These are phyloP conservation scores for Tretioscincus oriximinensis DNA, from an alignment of 2,113 vertebrate species.

Conservation along the genomic window DNA sequence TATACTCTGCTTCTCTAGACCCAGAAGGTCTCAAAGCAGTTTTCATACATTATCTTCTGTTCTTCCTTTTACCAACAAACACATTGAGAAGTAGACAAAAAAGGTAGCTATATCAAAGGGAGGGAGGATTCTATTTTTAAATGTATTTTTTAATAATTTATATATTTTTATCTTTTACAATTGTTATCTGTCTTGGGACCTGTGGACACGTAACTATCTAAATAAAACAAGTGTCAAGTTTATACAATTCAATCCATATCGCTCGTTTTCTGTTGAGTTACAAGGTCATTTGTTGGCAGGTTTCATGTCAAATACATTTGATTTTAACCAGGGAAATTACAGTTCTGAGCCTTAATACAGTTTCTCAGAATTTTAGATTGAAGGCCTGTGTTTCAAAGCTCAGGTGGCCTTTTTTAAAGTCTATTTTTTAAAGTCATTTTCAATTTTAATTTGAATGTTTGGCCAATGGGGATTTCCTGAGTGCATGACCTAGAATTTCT, in stretches of 20 bases:
- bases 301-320: neutral
- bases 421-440: neutral
- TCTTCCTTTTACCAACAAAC: no score
- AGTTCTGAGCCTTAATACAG: neutral
- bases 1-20: no score
- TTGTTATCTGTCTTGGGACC: no score
- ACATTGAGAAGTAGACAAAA: no score
- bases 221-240: neutral
- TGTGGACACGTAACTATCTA: no score
- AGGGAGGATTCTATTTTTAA: no score
- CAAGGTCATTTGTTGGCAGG: neutral
- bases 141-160: no score
- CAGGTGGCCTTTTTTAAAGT: neutral
- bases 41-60: no score
- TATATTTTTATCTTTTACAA: no score
- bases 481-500: neutral
- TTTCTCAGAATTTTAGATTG: neutral
- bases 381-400: neutral
- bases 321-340: neutral
- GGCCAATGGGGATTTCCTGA: neutral
- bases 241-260: neutral
- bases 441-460: neutral
- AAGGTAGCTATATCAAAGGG: no score
- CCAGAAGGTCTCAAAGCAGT: no score
- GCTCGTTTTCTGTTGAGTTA: neutral